Evolutionary conservation across 2,113 vertebrate species (phyloP).

Genomic region (Ammodramus savannarum): DNA sequence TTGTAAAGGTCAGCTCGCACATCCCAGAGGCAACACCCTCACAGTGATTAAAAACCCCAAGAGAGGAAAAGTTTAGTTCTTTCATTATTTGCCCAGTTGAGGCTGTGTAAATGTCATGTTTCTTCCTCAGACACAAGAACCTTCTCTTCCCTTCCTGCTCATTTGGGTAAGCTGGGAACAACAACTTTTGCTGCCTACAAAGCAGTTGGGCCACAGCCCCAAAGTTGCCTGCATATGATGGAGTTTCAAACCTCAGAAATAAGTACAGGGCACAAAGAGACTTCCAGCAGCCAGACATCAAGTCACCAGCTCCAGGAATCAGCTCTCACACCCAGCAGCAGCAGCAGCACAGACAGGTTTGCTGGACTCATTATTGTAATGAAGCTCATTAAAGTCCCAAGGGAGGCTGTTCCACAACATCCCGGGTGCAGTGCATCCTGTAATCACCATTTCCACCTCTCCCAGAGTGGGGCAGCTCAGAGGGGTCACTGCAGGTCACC

Average conservation of each 20-base stretch:
- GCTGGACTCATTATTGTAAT: slow-evolving; percentile 18
- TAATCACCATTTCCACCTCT: slow-evolving; percentile 44
- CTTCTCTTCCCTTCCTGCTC: not conserved
- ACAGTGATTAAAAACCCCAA: not conserved
- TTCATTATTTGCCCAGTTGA: not conserved
- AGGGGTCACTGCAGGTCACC: not conserved
- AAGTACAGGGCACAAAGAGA: not conserved
- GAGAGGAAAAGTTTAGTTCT: not conserved
- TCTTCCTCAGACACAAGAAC: not conserved
- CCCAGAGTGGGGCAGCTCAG: not conserved
- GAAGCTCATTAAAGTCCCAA: slow-evolving; percentile 28
- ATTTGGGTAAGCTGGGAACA: not conserved
- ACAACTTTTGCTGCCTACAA: not conserved
- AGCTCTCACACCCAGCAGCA: slow-evolving; percentile 21
- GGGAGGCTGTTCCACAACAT: slow-evolving; percentile 12
- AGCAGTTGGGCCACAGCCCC: not conserved
- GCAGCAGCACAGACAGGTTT: slow-evolving; percentile 26
- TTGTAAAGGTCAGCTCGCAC: not conserved
- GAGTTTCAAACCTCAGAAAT: not conserved
- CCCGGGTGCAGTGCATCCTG: not conserved
- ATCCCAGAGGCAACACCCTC: not conserved
- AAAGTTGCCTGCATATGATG: not conserved
- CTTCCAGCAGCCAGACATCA: slow-evolving; percentile 32
- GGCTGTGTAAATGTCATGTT: not conserved
- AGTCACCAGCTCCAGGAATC: slow-evolving; percentile 35